A percentile compares a stretch with the other conserved stretches of the same genome.
Conservation (phyloP, 2,888 invertebrate genomes). For the Rhingia rostrata region DNA sequence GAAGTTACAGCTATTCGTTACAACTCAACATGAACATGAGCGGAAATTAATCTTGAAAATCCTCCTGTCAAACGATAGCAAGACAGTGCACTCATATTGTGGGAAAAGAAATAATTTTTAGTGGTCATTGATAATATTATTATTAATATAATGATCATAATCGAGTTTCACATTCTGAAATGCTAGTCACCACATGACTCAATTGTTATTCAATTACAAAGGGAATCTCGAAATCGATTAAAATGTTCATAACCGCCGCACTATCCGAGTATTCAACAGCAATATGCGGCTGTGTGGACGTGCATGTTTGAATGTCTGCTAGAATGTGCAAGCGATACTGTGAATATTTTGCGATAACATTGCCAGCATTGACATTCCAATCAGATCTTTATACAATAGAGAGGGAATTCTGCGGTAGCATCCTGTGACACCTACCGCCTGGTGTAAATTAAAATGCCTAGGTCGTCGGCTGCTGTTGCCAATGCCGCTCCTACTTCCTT, state of each 20-base stretch:
- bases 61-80: no score
- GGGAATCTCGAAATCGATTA: slow-evolving; percentile 66
- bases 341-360: slow-evolving; percentile 67
- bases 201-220: slow-evolving; percentile 66
- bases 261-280: not conserved
- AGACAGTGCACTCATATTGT: not conserved
- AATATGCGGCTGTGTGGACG: slow-evolving; percentile 6
- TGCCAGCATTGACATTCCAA: slow-evolving; percentile 65
- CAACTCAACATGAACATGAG: no score
- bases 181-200: slow-evolving; percentile 46
- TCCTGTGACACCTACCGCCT: slow-evolving; percentile 63
- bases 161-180: slow-evolving; percentile 40
- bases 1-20: no score
- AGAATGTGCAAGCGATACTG: slow-evolving; percentile 46
- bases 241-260: slow-evolving; percentile 53
- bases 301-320: not conserved
- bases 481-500: slow-evolving; percentile 41
- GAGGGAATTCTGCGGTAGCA: slow-evolving; percentile 56
- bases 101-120: slow-evolving; percentile 4
- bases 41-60: no score
- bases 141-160: slow-evolving; percentile 9
- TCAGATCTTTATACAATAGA: slow-evolving; percentile 61
- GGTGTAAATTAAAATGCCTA: slow-evolving; percentile 66
- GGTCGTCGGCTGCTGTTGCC: slow-evolving; percentile 33
- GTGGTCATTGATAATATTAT: not conserved